phyloP scores from a whole-genome alignment of 2,888 invertebrate species.

The Clivina fossor region DNA sequence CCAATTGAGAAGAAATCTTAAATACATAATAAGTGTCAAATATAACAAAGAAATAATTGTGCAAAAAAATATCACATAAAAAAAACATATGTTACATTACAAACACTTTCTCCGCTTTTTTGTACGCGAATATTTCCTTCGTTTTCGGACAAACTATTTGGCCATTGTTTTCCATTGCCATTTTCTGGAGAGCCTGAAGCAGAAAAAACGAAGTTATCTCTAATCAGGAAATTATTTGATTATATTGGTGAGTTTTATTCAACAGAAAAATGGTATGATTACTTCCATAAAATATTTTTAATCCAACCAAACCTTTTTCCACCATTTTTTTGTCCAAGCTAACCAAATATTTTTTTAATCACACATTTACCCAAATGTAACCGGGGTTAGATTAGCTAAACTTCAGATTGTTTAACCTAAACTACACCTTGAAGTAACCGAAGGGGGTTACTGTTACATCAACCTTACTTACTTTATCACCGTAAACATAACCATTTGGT shows the following conservation, averaged over 20 bases:
- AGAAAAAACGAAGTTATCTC: no score
- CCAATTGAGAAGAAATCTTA: constrained; percentile 1
- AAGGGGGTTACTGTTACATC: no score
- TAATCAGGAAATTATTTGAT: no score
- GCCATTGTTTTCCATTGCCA: constrained; percentile 89
- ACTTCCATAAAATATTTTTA: no score
- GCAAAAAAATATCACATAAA: constrained; percentile 22
- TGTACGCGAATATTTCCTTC: constrained; percentile 85
- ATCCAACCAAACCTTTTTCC: no score
- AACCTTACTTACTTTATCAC: constrained; percentile 73
- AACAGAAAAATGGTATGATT: no score
- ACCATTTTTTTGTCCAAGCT: no score
- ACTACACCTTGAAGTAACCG: background rate
- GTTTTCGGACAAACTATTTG: constrained; percentile 93
- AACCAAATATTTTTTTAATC: no score
- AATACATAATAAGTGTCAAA: background rate
- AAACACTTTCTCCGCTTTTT: constrained; percentile 94
- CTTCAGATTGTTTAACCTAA: constrained; percentile 1
- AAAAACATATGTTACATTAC: constrained; percentile 84
- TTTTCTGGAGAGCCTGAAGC: constrained; percentile 80
- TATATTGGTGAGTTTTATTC: no score
- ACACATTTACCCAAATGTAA: no score
- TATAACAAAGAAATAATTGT: constrained; percentile 8
- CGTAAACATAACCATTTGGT: constrained; percentile 97
- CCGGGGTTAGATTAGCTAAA: no score